A percentile compares a stretch with the other conserved stretches of the same genome.
Evolutionary conservation across 2,888 invertebrate species (phyloP).

Genomic region (Hypolimnas misippus): DNA sequence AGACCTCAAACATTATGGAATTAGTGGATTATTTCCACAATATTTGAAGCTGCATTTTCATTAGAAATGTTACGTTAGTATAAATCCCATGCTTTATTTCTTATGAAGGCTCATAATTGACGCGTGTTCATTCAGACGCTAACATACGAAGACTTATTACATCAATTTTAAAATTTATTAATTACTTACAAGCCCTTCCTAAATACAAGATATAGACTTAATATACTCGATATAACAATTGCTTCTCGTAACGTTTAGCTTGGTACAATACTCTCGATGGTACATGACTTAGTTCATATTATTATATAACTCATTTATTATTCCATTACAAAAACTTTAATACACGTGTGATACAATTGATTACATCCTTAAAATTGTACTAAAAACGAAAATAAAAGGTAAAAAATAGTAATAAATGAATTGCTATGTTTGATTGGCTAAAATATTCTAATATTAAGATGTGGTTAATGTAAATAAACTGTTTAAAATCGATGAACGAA

Average conservation of each 20-base stretch:
- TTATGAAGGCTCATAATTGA: conserved; percentile 26
- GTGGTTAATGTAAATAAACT: not conserved
- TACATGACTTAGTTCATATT: not conserved
- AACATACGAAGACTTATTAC: not conserved
- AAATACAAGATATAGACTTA: not conserved
- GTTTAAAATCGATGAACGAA: not conserved
- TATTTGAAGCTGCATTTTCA: not conserved
- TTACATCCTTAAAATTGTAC: not conserved
- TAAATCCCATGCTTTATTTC: conserved; percentile 3
- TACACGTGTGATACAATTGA: not conserved
- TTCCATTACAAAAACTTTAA: conserved; percentile 6
- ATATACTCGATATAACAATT: not conserved
- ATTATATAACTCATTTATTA: not conserved
- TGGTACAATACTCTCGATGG: not conserved
- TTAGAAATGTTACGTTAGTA: conserved; percentile 19
- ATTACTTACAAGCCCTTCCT: not conserved
- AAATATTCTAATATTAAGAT: not conserved
- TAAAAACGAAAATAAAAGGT: not conserved
- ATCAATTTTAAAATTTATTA: not conserved
- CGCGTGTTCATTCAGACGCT: conserved; percentile 12
- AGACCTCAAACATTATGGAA: not conserved
- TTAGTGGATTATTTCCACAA: not conserved
- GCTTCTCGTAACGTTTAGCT: not conserved
- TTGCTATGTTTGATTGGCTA: not conserved
- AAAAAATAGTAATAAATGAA: not conserved